Conservation (phyloP, 2,888 invertebrate species). For the Cancer borealis region DNA sequence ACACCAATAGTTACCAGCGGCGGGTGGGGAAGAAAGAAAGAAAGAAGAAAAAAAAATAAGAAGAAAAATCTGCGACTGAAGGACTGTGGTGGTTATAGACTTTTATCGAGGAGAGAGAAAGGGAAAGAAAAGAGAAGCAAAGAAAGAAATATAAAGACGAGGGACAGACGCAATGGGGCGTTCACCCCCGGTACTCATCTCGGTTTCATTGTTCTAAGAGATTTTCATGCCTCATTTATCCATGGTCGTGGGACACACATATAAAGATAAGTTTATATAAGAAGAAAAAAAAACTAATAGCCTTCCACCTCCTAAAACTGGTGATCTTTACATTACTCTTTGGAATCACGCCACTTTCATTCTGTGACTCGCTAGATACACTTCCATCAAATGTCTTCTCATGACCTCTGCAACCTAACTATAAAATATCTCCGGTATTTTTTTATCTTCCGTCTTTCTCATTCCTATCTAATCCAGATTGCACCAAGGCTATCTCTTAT, state of each 20-base stretch:
- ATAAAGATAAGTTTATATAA: neutral
- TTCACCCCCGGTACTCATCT: neutral
- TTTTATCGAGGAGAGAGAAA: neutral
- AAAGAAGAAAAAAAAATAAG: neutral
- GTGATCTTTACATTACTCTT: neutral
- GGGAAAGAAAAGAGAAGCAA: neutral
- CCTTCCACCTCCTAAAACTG: neutral
- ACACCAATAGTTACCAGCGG: neutral
- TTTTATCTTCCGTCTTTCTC: neutral
- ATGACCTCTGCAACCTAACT: neutral
- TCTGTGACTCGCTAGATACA: neutral
- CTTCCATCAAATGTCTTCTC: neutral
- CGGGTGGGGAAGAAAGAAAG: neutral
- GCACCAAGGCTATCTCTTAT: neutral
- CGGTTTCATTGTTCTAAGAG: neutral
- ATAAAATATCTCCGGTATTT: neutral
- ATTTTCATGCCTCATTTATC: neutral
- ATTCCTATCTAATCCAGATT: neutral
- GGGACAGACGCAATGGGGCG: neutral
- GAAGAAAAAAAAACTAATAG: neutral
- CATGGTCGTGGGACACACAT: neutral
- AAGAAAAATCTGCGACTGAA: neutral
- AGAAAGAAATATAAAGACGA: neutral
- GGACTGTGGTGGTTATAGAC: neutral
- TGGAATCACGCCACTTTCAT: neutral